Evolutionary conservation across 2,888 invertebrate genomes (phyloP), one percentile per base, ranked within the genome.

Genomic region (Philonicus albiceps): DNA sequence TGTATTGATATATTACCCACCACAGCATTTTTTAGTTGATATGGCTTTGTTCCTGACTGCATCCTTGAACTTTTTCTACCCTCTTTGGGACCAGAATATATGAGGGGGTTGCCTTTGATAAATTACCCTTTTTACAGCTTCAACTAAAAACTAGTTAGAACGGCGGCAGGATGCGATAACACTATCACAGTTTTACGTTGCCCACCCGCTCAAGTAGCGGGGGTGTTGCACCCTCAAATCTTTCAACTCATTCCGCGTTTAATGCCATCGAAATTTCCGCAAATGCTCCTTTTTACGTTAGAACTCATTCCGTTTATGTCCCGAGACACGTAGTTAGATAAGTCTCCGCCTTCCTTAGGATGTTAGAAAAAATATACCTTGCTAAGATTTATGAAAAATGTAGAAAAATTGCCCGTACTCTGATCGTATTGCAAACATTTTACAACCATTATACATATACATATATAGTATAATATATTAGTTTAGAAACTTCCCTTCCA

Each of bases 31-130:
- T 83, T 72, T 72, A 34, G 37, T 22, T 83, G 37, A 22, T 64
- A 72, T 72, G 64, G 83, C 72, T 83, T 72, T 83, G 83, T 83
- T 83, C 72, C 72, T 64, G 83, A 83, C 72, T 55, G 83, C 72
- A 83, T 72, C 83, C 83, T 83, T 83, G 83, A 83, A 83, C 83
- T 64, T 72, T 83, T 72, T 55, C 43, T 11, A 8, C 37, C 16
- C 11, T 64, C 49, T 37, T 72, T 19, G 64, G 37, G 64, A 13
- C 22, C 83, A 8, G 43, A 83, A 83, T 83, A 83, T 83, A 64
- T 83, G 83, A 27, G 80, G 83, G 72, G n/a, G n/a, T n/a, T 64
- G 55, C 37, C 83, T 83, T 83, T 83, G 83, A 83, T 83, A 83
- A 83, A 83, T 83, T 83, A 83, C 83, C 64, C 83, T 83, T 83